Evolutionary conservation across 1,140 invertebrate genomes (phyloP).

Genomic region (Copidosoma floridanum): DNA sequence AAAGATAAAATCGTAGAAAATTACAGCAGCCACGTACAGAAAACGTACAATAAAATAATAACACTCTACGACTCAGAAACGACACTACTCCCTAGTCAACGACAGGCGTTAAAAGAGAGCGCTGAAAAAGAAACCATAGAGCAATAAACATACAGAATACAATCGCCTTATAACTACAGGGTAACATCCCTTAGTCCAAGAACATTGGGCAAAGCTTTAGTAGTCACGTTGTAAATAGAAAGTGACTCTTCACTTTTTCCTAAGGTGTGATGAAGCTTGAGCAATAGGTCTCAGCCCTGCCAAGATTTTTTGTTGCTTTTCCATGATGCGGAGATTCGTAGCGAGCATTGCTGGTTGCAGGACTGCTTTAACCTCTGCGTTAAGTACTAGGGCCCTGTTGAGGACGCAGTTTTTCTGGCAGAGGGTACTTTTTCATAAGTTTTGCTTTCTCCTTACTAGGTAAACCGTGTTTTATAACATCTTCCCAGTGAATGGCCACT

Average conservation of each 20-base stretch:
- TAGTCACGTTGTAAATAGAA: too few relatives aligned
- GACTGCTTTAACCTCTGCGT: conserved; percentile 10
- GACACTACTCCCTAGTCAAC: too few relatives aligned
- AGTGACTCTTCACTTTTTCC: not conserved
- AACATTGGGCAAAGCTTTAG: too few relatives aligned
- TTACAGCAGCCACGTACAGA: too few relatives aligned
- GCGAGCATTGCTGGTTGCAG: not conserved
- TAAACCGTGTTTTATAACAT: conserved; percentile 26
- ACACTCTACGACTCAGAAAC: too few relatives aligned
- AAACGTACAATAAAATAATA: too few relatives aligned
- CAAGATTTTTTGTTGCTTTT: conserved; percentile 25
- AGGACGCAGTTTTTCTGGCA: conserved; percentile 21
- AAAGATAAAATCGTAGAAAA: too few relatives aligned
- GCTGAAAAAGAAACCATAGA: too few relatives aligned
- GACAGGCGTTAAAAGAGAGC: too few relatives aligned
- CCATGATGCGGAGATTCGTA: conserved; percentile 22
- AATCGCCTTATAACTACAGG: too few relatives aligned
- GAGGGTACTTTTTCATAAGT: conserved; percentile 19
- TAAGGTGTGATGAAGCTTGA: not conserved
- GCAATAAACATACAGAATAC: too few relatives aligned
- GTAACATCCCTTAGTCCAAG: too few relatives aligned
- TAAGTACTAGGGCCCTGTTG: conserved; percentile 12
- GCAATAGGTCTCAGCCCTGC: conserved; percentile 12
- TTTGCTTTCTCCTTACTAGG: conserved; percentile 14
- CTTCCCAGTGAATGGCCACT: conserved; percentile 22